These are phyloP conservation scores for Pentamera pediparva DNA, from an alignment of 53 echinoderm and acorn worm species.

Conservation along the genomic window DNA sequence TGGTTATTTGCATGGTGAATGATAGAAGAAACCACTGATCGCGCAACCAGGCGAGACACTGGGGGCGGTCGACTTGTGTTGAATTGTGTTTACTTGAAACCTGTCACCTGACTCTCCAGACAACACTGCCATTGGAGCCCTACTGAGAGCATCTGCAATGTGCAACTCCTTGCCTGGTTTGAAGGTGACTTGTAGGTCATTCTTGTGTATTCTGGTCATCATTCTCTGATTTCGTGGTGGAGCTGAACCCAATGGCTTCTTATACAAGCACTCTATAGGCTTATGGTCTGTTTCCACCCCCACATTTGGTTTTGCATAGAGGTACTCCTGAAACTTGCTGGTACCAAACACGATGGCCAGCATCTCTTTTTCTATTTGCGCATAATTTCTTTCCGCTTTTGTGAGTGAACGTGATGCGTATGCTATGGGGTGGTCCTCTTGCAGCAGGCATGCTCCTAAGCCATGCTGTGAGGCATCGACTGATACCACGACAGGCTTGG, in stretches of 20 bases:
- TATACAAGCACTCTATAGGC: slow-evolving; percentile 5
- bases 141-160: slow-evolving; percentile 28
- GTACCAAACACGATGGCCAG: slow-evolving; percentile 36
- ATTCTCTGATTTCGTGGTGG: slow-evolving; percentile 47
- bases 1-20: no score
- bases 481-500: slow-evolving; percentile 27
- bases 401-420: slow-evolving; percentile 8
- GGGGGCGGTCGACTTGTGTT: no score
- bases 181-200: slow-evolving; percentile 35
- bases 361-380: slow-evolving; percentile 52
- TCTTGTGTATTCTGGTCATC: slow-evolving; percentile 34
- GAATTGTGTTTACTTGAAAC: not conserved
- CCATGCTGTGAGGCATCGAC: slow-evolving; percentile 44
- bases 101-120: not conserved
- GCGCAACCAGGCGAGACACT: no score
- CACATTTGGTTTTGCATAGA: not conserved
- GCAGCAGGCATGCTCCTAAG: slow-evolving; percentile 21
- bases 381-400: slow-evolving; percentile 30
- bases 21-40: no score
- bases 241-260: slow-evolving; percentile 22
- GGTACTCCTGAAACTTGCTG: slow-evolving; percentile 17
- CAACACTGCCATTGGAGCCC: not conserved
- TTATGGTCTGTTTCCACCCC: slow-evolving; percentile 19
- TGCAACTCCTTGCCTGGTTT: slow-evolving; percentile 40
- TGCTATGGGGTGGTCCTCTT: not conserved